A percentile compares a stretch with the other conserved stretches of the same genome.
These are phyloP conservation scores for Daphoenositta chrysoptera DNA, from an alignment of 2,113 vertebrate genomes.

Conservation along the genomic window DNA sequence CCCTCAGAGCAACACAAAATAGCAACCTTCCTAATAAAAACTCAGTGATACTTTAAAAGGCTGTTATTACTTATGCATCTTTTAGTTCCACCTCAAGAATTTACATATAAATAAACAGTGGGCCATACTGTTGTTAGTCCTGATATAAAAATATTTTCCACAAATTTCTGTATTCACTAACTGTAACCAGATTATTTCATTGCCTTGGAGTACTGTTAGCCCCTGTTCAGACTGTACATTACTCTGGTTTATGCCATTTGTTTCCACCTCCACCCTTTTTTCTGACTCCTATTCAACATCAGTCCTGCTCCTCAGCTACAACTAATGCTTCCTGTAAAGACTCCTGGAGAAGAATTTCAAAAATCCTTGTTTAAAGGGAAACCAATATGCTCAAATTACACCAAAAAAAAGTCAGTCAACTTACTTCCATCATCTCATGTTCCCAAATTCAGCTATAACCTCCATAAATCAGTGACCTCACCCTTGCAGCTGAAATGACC, in stretches of 20 bases:
- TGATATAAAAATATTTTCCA: background rate
- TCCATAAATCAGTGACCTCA: slow-evolving; percentile 18
- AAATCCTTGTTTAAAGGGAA: background rate
- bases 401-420: background rate
- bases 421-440: background rate
- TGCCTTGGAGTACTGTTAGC: background rate
- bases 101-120: background rate
- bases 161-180: background rate
- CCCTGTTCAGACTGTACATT: background rate
- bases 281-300: background rate
- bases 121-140: background rate
- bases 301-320: background rate
- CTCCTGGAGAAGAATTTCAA: background rate
- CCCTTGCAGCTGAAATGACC: background rate
- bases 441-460: background rate
- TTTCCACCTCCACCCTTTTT: background rate
- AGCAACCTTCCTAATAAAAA: background rate
- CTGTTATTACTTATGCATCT: background rate
- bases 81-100: background rate
- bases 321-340: background rate
- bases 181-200: background rate
- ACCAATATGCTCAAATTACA: background rate
- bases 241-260: background rate
- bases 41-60: background rate
- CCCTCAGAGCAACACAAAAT: background rate